Base-by-base conservation (phyloP, 2,113 vertebrate species). In the Gallinago paraguaiae region DNA sequence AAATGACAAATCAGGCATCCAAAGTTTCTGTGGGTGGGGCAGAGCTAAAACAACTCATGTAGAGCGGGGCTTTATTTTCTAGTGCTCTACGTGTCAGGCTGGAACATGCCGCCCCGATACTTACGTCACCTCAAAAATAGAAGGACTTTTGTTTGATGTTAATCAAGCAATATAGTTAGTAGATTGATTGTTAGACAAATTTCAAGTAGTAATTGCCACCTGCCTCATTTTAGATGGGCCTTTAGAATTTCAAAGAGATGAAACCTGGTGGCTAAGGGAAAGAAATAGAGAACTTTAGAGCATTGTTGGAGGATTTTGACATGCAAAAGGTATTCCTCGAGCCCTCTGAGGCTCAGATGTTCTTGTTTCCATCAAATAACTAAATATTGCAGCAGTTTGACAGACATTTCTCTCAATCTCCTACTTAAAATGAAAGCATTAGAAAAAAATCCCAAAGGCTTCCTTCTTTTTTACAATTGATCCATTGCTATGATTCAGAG, bases 101-200 rank as follows among this genome's bases (percentile, higher is more conserved):
- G 33, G 68, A 92, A 88, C 92, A 86, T 14, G 82, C 30, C 51
- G 82, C 30, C 51, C 35, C 2, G 0, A 7, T 56, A 74, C 23
- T 78, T 74, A 63, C 0, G 9, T 64, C 27, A 81, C 57, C 56
- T 90, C 60, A 88, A 60, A 77, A 86, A 5, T 1, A 87, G 41
- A 48, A 87, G 61, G 46, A 46, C 35, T 86, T 83, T 88, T 72
- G 27, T 82, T 95, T 93, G 61, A 95, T 82, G 45, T 71, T 95
- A 88, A 88, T 88, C 50, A 80, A 76, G 22, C 59, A 75, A 68
- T 86, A 60, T 2, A 86, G 13, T 72, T 86, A 82, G 45, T 61
- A 83, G 76, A 81, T 71, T 76, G 92, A 92, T 75, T 72, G 68
- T 67, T 14, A 83, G 72, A 93, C 64, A 93, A 76, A 63, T 78